Evolutionary conservation across 2,113 vertebrate species (phyloP).

Genomic region (Dicentrarchus labrax): DNA sequence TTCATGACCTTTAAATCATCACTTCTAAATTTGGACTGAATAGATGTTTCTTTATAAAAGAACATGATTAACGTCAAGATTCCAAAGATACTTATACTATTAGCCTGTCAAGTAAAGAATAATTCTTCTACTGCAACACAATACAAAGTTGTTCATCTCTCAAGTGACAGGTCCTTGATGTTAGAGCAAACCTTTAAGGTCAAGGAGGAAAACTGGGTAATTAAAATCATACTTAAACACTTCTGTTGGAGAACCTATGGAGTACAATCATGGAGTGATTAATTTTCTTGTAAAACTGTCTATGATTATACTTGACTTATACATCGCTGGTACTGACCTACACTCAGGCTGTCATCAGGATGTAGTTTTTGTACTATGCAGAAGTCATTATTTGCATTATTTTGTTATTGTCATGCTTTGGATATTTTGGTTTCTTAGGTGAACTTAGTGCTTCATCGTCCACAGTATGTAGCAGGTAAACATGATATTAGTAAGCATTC

Average conservation of each 20-base stretch:
- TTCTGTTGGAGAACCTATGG: slow-evolving; percentile 39
- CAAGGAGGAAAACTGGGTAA: slow-evolving; percentile 53
- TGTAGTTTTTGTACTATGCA: slow-evolving; percentile 15
- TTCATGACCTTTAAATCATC: slow-evolving; percentile 49
- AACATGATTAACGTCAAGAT: background rate
- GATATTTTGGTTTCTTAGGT: background rate
- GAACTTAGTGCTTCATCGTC: background rate
- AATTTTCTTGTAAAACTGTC: slow-evolving; percentile 45
- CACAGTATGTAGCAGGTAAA: background rate
- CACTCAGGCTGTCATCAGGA: slow-evolving; percentile 40
- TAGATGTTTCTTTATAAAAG: background rate
- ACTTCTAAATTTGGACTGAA: slow-evolving; percentile 33
- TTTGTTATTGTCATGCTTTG: background rate
- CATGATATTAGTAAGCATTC: background rate
- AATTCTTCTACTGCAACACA: background rate
- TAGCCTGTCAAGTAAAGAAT: background rate
- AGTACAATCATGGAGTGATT: slow-evolving; percentile 66
- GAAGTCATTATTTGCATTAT: slow-evolving; percentile 33
- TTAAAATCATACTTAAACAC: slow-evolving; percentile 54
- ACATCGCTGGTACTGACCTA: slow-evolving; percentile 44
- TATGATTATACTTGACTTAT: slow-evolving; percentile 54
- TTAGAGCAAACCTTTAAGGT: slow-evolving; percentile 51
- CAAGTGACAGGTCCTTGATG: slow-evolving; percentile 20
- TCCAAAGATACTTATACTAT: slow-evolving; percentile 24
- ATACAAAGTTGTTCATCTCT: slow-evolving; percentile 15